Base-by-base conservation (phyloP, 2,888 invertebrate species). In the Flexamia atlantica region DNA sequence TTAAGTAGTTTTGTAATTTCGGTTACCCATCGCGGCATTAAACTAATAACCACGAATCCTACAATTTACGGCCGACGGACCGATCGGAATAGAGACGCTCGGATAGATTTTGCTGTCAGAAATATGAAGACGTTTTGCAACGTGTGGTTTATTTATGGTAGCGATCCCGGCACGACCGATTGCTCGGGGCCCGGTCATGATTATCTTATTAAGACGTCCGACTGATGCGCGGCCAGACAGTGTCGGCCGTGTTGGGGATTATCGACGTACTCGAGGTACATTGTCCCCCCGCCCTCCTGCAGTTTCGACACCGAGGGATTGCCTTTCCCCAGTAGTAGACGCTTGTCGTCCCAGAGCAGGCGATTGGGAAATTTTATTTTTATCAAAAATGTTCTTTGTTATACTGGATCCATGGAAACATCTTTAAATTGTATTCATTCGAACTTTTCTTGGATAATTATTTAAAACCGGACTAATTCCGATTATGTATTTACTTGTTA, bases 1-100 rank as follows among this genome's bases (percentile, higher is more conserved):
- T 79, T 57, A 79, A 79, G 79, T 79, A 79, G 79, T 79, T 79
- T 79, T 79, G 79, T 79, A 79, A 79, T 79, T 79, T 79, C 79
- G 79, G 79, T 79, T 79, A 79, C 79, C 79, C 79, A 79, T 79
- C 79, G 74, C 42, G 79, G 79, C 28, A 79, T 79, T 79, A 79
- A 79, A 79, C 79, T 79, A 79, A 79, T 79, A 79, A 79, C 79
- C 79, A 79, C 57, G 79, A 79, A 79, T 79, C 53, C 32, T 14
- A 57, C 57, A 57, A 79, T 79, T 79, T 79, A 79, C 79, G 57
- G 30, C 32, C 40, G 4, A 1, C 40, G 28, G 40, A 36, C 74
- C 46, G 17, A 46, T 50, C 57, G 53, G 79, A 57, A 79, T 79
- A 57, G 23, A 79, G 79, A 79, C 57, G 79, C 79, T 28, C 57